Evolutionary conservation across 2,888 invertebrate species (phyloP), one percentile per base, ranked within the genome.

Genomic region (Dryadula phaetusa): DNA sequence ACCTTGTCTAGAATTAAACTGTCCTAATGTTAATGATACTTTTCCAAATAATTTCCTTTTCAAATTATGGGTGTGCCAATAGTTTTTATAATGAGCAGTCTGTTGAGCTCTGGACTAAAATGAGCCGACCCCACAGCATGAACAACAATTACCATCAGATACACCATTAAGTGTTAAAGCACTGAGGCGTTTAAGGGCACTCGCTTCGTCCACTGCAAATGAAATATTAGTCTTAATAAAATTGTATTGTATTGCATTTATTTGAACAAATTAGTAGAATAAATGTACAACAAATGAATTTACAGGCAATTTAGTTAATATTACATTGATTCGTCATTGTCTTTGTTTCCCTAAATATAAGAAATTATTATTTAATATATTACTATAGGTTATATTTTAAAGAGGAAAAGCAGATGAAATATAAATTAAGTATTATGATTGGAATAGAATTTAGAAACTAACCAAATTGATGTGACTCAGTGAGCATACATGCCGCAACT

Each of bases 1-100:
- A 92, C 93, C 93, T 79, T 86, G 81, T 77, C 86, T 87, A 49
- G 85, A 81, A 78, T 83, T 88, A 76, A 90, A 93, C 70, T 92
- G 87, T 56, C 87, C 86, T 1, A 92, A 74, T 0, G 88, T 79
- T 7, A 93, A 74, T 3, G 93, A 69, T 22, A 79, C 65, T 68
- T 88, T 92, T 1, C 95, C 95, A 73, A 94, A 93, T 12, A 97
- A 82, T 72, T 95, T 95, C 72, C 95, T 94, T 77, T 96, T 96
- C 44, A 97, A 86, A 85, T 97, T 97, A 78, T 96, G 96, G 3
- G 96, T 94, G 82, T 97, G 97, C 97, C 97, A 97, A 81, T 97
- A 97, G 42, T 96, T 88, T 79, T 96, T 96, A 79, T 96, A 97
- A 82, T 97, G 97, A 6, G 95, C 93, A 16, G 95, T 94, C 83